Conservation (phyloP, 1,140 invertebrate genomes). For the Diorhabda elongata region DNA sequence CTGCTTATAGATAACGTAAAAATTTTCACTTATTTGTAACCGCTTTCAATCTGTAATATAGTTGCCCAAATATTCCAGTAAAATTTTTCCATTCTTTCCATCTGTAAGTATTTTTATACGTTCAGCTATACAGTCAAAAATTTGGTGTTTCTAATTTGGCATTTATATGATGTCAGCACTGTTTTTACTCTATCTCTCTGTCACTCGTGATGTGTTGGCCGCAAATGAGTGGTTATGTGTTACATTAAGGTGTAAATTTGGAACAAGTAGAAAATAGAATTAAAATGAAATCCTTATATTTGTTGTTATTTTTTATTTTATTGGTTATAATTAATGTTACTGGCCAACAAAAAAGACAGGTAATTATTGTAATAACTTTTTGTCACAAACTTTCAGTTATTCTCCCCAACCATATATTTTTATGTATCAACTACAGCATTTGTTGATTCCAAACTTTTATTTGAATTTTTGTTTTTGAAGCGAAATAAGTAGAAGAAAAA, state of each 20-base stretch:
- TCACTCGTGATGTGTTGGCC: not conserved
- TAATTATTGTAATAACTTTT: not conserved
- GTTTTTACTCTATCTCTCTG: not conserved
- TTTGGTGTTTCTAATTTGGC: no score
- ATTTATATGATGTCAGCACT: no score
- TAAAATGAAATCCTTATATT: not conserved
- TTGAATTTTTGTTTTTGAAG: no score
- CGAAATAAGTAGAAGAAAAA: no score
- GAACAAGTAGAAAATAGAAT: not conserved
- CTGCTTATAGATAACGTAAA: no score
- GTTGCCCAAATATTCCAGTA: no score
- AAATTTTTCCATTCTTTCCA: no score
- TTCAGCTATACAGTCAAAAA: no score
- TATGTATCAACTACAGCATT: not conserved
- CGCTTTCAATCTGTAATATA: no score
- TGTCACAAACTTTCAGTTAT: not conserved
- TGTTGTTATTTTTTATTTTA: not conserved
- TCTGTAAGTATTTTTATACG: no score
- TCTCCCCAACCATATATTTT: not conserved
- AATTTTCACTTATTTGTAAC: no score
- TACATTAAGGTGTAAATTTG: not conserved
- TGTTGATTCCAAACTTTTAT: no score
- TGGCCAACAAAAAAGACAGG: constrained; percentile 9
- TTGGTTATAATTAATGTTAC: not conserved
- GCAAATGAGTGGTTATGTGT: not conserved